phyloP scores from a whole-genome alignment of 64 coral and sea anemone species.

The Anthopleura sola region DNA sequence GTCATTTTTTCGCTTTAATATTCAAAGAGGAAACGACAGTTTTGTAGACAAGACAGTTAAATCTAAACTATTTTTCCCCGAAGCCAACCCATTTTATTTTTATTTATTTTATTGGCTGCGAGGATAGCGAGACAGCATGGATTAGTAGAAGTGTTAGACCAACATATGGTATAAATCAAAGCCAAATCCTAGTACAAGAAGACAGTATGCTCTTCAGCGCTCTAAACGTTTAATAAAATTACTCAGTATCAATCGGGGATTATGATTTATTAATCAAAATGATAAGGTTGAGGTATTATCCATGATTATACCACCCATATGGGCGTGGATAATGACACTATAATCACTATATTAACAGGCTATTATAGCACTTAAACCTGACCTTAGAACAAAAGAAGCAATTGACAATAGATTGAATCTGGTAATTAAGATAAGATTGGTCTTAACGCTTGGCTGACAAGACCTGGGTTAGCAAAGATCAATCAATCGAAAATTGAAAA shows the following conservation, averaged over 20 bases:
- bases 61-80: neutral
- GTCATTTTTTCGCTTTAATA: neutral
- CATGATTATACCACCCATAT: neutral
- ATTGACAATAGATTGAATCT: neutral
- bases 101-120: no score
- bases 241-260: neutral
- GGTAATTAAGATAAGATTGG: conserved; percentile 6
- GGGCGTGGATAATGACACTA: neutral
- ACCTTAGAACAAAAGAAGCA: neutral
- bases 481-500: no score
- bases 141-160: neutral
- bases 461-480: neutral
- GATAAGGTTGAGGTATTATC: neutral
- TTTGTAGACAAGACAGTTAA: neutral
- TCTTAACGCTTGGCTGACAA: neutral
- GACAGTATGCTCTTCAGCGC: no score
- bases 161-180: neutral
- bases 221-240: neutral
- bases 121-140: neutral
- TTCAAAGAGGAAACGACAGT: neutral
- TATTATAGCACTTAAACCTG: neutral
- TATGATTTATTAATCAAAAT: neutral
- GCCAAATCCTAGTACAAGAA: neutral
- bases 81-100: neutral
- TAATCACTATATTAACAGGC: neutral